These are phyloP conservation scores for Scophthalmus maximus DNA, from an alignment of 2,113 vertebrate genomes.

Conservation along the genomic window DNA sequence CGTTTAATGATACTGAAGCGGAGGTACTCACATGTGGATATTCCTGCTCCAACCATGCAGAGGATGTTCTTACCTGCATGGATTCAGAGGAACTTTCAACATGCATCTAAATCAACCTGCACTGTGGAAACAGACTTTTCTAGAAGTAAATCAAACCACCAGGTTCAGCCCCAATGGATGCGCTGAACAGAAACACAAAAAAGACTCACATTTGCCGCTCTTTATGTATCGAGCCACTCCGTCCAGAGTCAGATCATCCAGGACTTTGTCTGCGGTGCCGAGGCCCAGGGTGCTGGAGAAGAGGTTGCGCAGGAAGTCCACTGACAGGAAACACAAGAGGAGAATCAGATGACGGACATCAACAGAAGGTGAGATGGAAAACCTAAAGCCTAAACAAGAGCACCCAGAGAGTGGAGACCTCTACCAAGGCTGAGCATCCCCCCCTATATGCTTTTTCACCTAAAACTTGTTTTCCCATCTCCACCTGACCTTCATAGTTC, in stretches of 20 bases:
- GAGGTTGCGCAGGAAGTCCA: constrained; percentile 92
- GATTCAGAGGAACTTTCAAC: constrained; percentile 11
- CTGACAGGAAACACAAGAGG: constrained; percentile 69
- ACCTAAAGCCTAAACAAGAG: too few species aligned
- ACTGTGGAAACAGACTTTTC: background rate
- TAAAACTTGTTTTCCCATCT: too few species aligned
- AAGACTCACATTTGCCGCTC: constrained; percentile 88
- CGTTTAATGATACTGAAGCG: background rate
- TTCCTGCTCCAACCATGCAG: constrained; percentile 93
- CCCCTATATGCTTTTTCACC: too few species aligned
- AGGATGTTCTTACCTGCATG: constrained; percentile 88
- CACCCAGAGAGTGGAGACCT: too few species aligned
- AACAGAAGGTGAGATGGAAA: too few species aligned
- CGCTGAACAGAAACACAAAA: background rate
- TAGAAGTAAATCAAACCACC: background rate
- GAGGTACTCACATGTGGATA: constrained; percentile 87
- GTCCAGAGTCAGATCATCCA: constrained; percentile 89
- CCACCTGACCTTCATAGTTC: too few species aligned
- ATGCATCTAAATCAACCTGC: background rate
- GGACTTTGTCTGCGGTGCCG: constrained; percentile 84
- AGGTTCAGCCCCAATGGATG: background rate
- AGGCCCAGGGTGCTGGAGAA: constrained; percentile 89
- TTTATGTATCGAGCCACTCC: constrained; percentile 88
- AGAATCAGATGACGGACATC: too few species aligned
- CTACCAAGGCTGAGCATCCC: too few species aligned